These are phyloP conservation scores for Drosophila saltans DNA, from an alignment of 1,140 invertebrate species.

Conservation along the genomic window DNA sequence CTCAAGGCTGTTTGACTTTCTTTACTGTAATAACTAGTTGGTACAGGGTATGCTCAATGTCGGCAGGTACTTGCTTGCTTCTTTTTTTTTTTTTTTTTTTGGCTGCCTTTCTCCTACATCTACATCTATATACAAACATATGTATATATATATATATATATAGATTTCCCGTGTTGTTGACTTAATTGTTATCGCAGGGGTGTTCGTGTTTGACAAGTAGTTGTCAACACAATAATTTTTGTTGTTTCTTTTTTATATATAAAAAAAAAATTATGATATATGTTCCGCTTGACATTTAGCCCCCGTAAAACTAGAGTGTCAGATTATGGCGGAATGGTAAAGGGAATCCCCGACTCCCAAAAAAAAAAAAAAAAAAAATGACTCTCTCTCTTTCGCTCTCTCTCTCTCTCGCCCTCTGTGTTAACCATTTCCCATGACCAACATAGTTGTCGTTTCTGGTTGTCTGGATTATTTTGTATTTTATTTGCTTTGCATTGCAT, in stretches of 20 bases:
- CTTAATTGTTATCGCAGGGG: constrained; percentile 70
- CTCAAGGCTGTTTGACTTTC: too few species aligned
- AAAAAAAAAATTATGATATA: constrained; percentile 2
- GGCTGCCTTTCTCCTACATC: background rate
- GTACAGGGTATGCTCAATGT: too few species aligned
- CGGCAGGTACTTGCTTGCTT: too few species aligned
- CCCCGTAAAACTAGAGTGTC: background rate
- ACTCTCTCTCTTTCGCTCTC: too few species aligned
- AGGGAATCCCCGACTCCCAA: background rate
- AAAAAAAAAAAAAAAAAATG: too few species aligned
- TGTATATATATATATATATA: background rate
- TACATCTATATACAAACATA: too few species aligned
- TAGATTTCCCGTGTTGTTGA: constrained; percentile 51
- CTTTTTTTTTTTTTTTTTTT: too few species aligned
- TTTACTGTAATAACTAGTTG: too few species aligned
- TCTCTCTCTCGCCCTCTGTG: too few species aligned
- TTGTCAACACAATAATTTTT: constrained; percentile 46
- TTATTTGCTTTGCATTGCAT: constrained; percentile 53
- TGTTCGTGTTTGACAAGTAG: constrained; percentile 77
- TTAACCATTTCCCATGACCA: too few species aligned
- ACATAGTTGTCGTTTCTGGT: background rate
- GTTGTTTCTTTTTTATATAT: constrained; percentile 31
- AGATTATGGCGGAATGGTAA: background rate
- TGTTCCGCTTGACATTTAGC: background rate
- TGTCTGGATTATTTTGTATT: background rate